Conservation (phyloP, 2,888 invertebrate species). For the Hecatera dysodea region DNA sequence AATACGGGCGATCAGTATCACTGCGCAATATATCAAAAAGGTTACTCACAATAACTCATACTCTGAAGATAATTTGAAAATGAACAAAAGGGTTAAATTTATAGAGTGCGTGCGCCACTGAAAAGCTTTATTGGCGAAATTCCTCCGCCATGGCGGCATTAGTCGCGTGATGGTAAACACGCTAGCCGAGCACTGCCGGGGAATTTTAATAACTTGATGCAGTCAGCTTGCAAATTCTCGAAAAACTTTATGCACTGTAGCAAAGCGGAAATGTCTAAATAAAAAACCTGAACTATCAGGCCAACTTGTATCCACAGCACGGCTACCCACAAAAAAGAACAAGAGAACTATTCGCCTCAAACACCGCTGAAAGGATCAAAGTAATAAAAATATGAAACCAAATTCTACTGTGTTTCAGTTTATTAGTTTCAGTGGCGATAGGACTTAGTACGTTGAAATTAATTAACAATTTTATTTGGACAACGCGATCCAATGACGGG, state of each 20-base stretch:
- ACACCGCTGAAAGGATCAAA: neutral
- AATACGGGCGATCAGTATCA: conserved; percentile 48
- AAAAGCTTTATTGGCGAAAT: conserved; percentile 61
- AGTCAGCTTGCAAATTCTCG: conserved; percentile 25
- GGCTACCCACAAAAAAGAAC: neutral
- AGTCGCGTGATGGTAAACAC: conserved; percentile 57
- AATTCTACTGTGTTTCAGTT: neutral
- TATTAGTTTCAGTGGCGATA: conserved; percentile 3
- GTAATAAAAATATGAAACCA: neutral
- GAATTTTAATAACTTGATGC: conserved; percentile 43
- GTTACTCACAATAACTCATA: conserved; percentile 60
- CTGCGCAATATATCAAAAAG: conserved; percentile 52
- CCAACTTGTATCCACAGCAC: neutral
- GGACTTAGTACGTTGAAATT: conserved; percentile 8
- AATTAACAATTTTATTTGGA: conserved; percentile 11
- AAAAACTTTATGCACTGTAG: neutral
- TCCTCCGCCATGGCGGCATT: conserved; percentile 52
- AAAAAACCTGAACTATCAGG: neutral
- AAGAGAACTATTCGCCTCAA: neutral
- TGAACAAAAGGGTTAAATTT: conserved; percentile 66
- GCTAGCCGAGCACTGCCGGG: conserved; percentile 21
- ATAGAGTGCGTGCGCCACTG: conserved; percentile 64
- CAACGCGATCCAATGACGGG: neutral
- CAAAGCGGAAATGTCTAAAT: neutral
- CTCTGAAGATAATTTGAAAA: conserved; percentile 64